Base-by-base conservation (phyloP, 2,797 vertebrate genomes). In the Taeniopygia guttata region DNA sequence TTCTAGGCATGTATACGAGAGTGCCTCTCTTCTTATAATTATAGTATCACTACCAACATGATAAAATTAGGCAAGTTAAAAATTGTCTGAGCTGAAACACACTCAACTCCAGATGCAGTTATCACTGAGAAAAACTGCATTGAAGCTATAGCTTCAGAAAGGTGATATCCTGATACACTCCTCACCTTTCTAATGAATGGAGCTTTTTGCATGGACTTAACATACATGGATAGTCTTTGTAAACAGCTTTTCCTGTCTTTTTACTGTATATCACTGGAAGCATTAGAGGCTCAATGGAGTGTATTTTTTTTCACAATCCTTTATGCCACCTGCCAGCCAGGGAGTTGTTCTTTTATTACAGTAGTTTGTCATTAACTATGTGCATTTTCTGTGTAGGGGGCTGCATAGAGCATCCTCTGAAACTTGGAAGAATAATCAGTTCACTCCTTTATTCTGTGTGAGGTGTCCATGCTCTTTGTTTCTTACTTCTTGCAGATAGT, bases 31-130 rank as follows among this genome's bases (percentile, higher is more conserved):
- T 83, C 56, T 95, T 56, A 49, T 83, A 93, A 94, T 81, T 86
- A 75, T 25, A 89, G 70, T 66, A 64, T 75, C 6, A 0, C 66
- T 87, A 79, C 72, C 78, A 89, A 58, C 26, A 16, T 70, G 51
- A 90, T 95, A 90, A 91, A 91, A 94, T 94, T 93, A 93, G 63
- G 58, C 46, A 69, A 76, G 90, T 66, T 91, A 74, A 94, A 95
- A 97, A 72, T 70, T 87, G 69, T 45, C 66, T 70, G 74, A 85
- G 66, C 66, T 92, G 87, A 93, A 94, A 72, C 19, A 17, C 1
- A 13, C 38, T 89, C 52, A 94, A 87, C 86, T 93, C 64, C 3
- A 5, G 68, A 85, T 66, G 43, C 80, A 73, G 34, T 85, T 38
- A 56, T 73, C 40, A 15, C 72, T 84, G 62, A 83, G 59, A 87